Percentiles rank a stretch among this genome's conserved stretches.
phyloP scores from a whole-genome alignment of 2,113 vertebrate species.

The Oriolus oriolus region DNA sequence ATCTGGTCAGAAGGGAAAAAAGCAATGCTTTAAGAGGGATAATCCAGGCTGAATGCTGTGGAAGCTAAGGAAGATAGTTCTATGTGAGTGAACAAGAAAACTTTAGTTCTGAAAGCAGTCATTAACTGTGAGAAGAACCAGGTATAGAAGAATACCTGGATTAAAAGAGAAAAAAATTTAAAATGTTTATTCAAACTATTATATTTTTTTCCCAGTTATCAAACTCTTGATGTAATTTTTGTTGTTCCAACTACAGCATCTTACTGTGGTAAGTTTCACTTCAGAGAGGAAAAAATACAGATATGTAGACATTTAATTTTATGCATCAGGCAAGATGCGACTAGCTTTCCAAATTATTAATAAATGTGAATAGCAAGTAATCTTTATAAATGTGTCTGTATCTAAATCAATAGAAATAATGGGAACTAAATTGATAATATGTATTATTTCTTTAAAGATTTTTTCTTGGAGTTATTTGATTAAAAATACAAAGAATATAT shows the following conservation, averaged over 20 bases:
- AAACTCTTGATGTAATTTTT: neutral
- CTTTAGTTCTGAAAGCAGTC: neutral
- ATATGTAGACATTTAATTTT: neutral
- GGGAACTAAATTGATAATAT: neutral
- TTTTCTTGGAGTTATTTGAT: neutral
- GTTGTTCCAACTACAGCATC: neutral
- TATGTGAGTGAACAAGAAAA: neutral
- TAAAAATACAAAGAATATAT: neutral
- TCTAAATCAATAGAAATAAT: neutral
- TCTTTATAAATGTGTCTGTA: neutral
- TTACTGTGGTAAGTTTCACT: neutral
- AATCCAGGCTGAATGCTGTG: neutral
- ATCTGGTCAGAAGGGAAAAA: neutral
- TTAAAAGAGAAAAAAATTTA: neutral
- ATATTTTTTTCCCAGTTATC: neutral
- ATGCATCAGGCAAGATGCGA: neutral
- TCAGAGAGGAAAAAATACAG: neutral
- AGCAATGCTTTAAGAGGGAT: rapidly evolving
- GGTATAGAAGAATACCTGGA: neutral
- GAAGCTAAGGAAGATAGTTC: neutral
- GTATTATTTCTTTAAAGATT: neutral
- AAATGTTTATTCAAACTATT: neutral
- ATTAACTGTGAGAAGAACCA: neutral
- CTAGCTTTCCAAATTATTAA: neutral
- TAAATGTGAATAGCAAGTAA: neutral